Base-by-base conservation (phyloP, 2,888 invertebrate species). In the Frankliniella intonsa region DNA sequence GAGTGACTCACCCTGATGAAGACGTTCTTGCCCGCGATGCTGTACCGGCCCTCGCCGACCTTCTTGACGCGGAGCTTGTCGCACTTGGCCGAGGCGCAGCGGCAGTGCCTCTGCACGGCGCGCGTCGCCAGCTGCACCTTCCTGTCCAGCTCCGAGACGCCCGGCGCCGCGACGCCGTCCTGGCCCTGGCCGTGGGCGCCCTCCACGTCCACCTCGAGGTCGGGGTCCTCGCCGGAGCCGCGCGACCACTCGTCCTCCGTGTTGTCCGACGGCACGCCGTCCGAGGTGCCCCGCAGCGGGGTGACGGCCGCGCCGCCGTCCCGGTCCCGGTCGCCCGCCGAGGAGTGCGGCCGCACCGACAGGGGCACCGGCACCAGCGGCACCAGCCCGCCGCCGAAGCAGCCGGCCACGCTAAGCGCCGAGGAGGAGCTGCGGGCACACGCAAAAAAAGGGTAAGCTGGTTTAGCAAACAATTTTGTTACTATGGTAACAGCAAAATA, bases 11-110 rank as follows among this genome's bases (percentile, higher is more conserved):
- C 96, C 90, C 96, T 90, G 84, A 96, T 94, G 88, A 96, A 96
- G 82, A 96, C 95, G 86, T 94, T 95, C 85, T 94, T 91, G 27
- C 95, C 95, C 80, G 94, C 95, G 86, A 97, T 95, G 87, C 93
- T 93, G 89, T 96, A 96, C 84, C 94, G 93, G 22, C 96, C 96
- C 88, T 96, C 96, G 82, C 95, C 94, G 81, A 96, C 93, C 88
- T 95, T 94, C 87, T 93, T 92, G 84, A 94, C 93, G 88, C 92
- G 93, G 85, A 94, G 88, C 86, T 92, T 93, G 84, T 92, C 92
- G 87, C 94, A 94, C 86, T 92, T 92, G 82, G 92, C 92, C 81
- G 91, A 90, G 84, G 91, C 90, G 88, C 94, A 94, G 87, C 91
- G 92, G 88, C 94, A 94, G 86, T 93, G 92, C 86, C 92, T 91